Evolutionary conservation across 2,888 invertebrate species (phyloP), one percentile per base, ranked within the genome.

Genomic region (Noctuana brunneofusca): DNA sequence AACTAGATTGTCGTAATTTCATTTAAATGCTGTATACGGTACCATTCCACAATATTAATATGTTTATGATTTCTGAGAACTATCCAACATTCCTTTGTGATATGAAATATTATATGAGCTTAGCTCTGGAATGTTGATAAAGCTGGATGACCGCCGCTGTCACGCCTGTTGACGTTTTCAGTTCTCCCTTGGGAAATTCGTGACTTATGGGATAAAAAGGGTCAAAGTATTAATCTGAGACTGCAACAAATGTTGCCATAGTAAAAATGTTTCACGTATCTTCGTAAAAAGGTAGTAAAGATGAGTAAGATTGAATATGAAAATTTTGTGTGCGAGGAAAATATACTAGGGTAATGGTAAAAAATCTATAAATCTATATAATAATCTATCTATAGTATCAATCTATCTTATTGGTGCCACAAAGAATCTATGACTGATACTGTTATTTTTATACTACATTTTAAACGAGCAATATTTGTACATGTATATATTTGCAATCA

Each of bases 141-240:
- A 57, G 63, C 57, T 41, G 35, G 38, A 43, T 63, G 63, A 57
- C 57, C 63, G 43, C 32, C 50, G 57, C 30, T 63, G 56, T 63
- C 63, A 63, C 52, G 57, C 62, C 6, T 24, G 63, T 56, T 50
- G 63, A 63, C 63, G 14, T 56, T 56, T 63, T 63, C 56, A 57
- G 63, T 57, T 57, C 43, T 63, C 63, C 63, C 63, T 30, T 9
- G 63, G 56, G 63, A 56, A 56, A 56, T 56, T 43, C 30, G 50
- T 52, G 46, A 52, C 56, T 50, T 56, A 55, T 41, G 22, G 43
- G 43, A 52, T 50, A 56, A 63, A 63, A 63, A 63, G 56, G 55
- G 55, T 56, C 38, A 24, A 38, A 50, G 32, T 56, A 50, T 56
- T 56, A 56, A 55, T 63, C 50, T 56, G 14, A 35, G 38, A 38